These are phyloP conservation scores for Tragelaphus eurycerus DNA, from an alignment of 2,797 vertebrate genomes.

Conservation along the genomic window DNA sequence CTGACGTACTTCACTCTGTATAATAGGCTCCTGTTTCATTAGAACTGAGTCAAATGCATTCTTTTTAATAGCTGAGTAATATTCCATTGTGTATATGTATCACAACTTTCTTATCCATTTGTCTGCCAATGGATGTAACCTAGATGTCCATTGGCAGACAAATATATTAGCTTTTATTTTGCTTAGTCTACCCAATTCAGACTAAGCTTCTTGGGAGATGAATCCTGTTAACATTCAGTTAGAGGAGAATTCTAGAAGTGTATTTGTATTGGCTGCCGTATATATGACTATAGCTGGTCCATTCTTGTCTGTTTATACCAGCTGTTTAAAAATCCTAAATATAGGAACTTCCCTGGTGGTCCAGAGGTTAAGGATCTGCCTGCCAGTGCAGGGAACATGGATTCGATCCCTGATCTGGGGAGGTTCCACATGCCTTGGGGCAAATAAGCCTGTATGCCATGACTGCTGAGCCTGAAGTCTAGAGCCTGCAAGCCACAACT, in stretches of 20 bases:
- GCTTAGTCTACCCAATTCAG: background rate
- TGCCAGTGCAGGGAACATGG: background rate
- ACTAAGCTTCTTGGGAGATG: background rate
- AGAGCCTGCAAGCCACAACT: background rate
- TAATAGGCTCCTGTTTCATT: background rate
- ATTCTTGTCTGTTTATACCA: background rate
- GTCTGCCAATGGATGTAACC: background rate
- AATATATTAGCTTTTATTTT: background rate
- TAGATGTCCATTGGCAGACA: background rate
- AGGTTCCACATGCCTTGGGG: background rate
- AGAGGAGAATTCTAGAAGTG: background rate
- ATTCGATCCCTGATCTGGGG: background rate
- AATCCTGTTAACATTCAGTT: background rate
- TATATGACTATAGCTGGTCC: background rate
- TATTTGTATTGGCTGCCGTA: background rate
- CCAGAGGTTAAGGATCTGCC: background rate
- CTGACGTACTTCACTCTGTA: background rate
- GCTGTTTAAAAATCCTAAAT: conserved; percentile 33
- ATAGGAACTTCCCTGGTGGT: background rate
- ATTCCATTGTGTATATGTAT: background rate
- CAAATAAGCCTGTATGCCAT: background rate
- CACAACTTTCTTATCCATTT: background rate
- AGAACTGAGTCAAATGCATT: background rate
- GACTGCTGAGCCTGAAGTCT: background rate
- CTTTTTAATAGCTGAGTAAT: background rate